phyloP scores from a whole-genome alignment of 2,797 vertebrate species.

The Glossophaga mutica region DNA sequence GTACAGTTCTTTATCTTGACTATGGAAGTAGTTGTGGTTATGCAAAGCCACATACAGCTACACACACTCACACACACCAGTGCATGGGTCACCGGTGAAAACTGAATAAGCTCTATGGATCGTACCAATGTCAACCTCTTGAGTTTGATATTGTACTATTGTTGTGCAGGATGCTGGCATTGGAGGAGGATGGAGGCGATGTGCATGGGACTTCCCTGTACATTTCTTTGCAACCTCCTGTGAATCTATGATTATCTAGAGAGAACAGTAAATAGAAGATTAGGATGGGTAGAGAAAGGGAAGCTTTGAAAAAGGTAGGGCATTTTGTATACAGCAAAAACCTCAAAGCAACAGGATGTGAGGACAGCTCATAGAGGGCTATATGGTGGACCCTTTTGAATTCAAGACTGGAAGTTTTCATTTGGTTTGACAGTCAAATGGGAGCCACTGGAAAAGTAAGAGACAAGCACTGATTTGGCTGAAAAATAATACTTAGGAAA shows the following conservation, averaged over 20 bases:
- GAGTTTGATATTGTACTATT: not conserved
- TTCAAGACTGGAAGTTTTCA: constrained; percentile 1
- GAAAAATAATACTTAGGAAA: constrained; percentile 27
- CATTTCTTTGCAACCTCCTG: constrained; percentile 8
- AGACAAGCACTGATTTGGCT: constrained; percentile 9
- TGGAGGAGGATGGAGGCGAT: not conserved
- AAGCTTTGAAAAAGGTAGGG: constrained; percentile 33
- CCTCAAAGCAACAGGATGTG: not conserved
- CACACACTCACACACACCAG: not conserved
- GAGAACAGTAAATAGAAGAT: not conserved
- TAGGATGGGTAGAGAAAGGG: constrained; percentile 34
- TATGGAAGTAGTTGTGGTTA: not conserved
- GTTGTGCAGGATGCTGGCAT: not conserved
- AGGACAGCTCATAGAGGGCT: constrained; percentile 6
- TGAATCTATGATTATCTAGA: not conserved
- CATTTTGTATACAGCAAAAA: constrained; percentile 16
- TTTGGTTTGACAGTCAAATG: constrained; percentile 21
- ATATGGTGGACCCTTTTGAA: not conserved
- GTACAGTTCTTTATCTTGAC: constrained; percentile 17
- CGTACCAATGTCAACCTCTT: not conserved
- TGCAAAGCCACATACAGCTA: not conserved
- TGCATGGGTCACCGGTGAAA: not conserved
- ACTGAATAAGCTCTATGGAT: not conserved
- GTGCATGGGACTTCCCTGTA: not conserved
- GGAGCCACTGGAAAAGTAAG: not conserved